Evolutionary conservation across 2,113 vertebrate genomes (phyloP).

Genomic region (Fregata magnificens): DNA sequence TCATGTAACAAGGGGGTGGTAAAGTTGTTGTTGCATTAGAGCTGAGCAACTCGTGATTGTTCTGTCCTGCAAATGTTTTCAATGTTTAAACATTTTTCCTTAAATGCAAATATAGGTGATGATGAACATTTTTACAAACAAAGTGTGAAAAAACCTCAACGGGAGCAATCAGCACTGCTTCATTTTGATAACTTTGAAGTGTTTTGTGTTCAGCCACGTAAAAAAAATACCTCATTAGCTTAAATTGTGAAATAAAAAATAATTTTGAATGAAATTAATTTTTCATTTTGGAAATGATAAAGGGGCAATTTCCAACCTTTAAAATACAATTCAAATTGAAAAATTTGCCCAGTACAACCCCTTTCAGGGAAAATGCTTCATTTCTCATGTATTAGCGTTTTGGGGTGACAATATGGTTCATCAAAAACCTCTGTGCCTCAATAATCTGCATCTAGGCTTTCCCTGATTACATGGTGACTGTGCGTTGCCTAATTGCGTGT

Average conservation of each 20-base stretch:
- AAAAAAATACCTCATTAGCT: neutral
- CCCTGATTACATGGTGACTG: constrained; percentile 41
- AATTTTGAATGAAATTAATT: constrained; percentile 30
- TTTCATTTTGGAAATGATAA: neutral
- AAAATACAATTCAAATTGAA: constrained; percentile 15
- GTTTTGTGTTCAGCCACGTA: neutral
- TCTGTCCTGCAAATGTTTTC: constrained; percentile 6
- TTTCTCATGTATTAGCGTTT: neutral
- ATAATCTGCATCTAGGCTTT: constrained; percentile 15
- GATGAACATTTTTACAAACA: neutral
- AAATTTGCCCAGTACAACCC: neutral
- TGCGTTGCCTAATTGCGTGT: constrained; percentile 59
- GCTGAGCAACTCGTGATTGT: constrained; percentile 1
- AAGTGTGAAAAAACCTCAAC: neutral
- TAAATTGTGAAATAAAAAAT: constrained; percentile 57
- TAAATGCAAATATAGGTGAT: neutral
- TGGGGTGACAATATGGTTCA: constrained; percentile 9
- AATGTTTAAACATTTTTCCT: neutral
- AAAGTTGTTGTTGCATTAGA: constrained; percentile 25
- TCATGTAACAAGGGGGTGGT: neutral
- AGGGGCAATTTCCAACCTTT: neutral
- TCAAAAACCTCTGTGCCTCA: constrained; percentile 45
- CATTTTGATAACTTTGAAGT: constrained; percentile 32
- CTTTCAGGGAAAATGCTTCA: neutral
- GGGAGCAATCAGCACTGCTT: neutral